Evolutionary conservation across 1,140 invertebrate genomes (phyloP), one percentile per base, ranked within the genome.

Genomic region (Orchestia grillus): DNA sequence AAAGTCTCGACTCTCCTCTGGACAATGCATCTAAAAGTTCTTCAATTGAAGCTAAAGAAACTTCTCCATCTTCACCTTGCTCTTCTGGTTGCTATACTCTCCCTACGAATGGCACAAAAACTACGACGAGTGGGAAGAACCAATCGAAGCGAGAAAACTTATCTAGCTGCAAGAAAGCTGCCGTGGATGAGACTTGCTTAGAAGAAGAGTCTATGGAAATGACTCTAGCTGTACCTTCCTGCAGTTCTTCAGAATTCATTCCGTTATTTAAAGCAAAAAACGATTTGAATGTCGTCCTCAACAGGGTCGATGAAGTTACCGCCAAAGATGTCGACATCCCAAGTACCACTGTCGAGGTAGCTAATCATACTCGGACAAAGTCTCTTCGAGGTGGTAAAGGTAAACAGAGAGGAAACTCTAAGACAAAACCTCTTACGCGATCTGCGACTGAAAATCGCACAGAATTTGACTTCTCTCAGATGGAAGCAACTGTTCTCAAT

Each of bases 401-500:
- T 53, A 53, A 53, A 19, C 47, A 53, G 36, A 15, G 36, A 77
- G 28, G 11, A 77, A 77, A 77, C 1, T 77, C 28, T 77, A 77
- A 77, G 62, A 28, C 15, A 36, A 36, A 77, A 28, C 28, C 62
- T 77, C 47, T 6, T 53, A 77, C 28, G 28, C 62, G 62, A 77
- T 23, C 1, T 77, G 62, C 41, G 41, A 28, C 41, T 8, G 44
- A 91, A 23, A 45, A 42, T 94, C 44, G 8, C 44, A 45, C 43
- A n/a, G 92, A 94, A 47, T 94, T 94, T 94, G 92, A 94, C 41
- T 47, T 94, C 6, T 94, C 92, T 42, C 92, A 94, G 28, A 44
- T 45, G 92, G 92, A 94, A 47, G 92, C 92, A 6, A 94, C 92
- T 94, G 92, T 94, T 19, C 92, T 94, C 44, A 94, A 47, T 47